Percentiles rank a stretch among this genome's conserved stretches.
phyloP scores from a whole-genome alignment of 2,113 vertebrate genomes.

The Pseudorhombus dupliciocellatus region DNA sequence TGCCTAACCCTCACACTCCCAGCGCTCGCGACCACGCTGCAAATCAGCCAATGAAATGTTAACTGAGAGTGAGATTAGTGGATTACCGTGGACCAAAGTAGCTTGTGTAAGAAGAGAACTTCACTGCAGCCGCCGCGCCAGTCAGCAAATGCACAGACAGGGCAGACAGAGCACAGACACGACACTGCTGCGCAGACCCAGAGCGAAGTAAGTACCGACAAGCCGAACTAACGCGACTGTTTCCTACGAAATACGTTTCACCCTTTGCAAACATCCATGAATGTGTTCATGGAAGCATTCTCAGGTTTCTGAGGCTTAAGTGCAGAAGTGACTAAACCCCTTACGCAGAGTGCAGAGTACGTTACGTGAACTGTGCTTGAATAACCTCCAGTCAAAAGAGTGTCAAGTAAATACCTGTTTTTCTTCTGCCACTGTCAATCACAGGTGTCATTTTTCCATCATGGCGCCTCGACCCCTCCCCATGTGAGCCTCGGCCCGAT shows the following conservation, averaged over 20 bases:
- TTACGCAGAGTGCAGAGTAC: too few species aligned
- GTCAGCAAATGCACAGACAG: conserved; percentile 60
- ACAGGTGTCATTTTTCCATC: not conserved
- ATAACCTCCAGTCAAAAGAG: too few species aligned
- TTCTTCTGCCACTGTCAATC: not conserved
- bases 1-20: not conserved
- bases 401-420: too few species aligned
- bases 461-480: not conserved
- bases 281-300: too few species aligned
- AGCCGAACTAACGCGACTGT: not conserved
- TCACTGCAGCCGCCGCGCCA: conserved; percentile 32
- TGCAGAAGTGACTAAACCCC: too few species aligned
- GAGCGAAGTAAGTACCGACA: conserved; percentile 46
- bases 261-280: too few species aligned
- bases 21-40: conserved; percentile 4
- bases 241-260: too few species aligned
- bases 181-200: conserved; percentile 7
- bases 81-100: conserved; percentile 75
- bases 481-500: not conserved
- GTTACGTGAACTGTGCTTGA: too few species aligned
- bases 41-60: conserved; percentile 70
- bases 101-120: conserved; percentile 70
- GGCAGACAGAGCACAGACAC: conserved; percentile 21
- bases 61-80: conserved; percentile 72
- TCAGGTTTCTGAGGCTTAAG: too few species aligned